Base-by-base conservation (phyloP, 64 coral and sea anemone genomes). In the Astreopora myriophthalma region DNA sequence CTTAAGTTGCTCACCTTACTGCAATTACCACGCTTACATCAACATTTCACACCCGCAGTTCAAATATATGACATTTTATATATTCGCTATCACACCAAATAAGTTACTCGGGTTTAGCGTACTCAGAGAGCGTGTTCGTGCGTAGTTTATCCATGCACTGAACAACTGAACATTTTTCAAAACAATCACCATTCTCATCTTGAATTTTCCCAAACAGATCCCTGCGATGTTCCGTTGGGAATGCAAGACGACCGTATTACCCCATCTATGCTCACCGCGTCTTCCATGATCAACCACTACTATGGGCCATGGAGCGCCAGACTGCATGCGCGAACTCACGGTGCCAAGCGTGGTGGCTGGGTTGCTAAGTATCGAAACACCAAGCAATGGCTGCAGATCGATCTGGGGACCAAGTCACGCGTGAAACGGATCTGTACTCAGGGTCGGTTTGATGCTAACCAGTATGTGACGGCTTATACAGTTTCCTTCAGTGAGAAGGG, bases 231-330 rank as follows among this genome's bases (percentile, higher is more conserved):
- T 77, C 95, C 95, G 1, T 92, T 97, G 20, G 95, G 95, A 68
- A 78, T 92, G 27, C 91, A 97, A 94, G 95, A 97, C 57, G 74
- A 81, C 9, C 80, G 95, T 37, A 80, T 97, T 42, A 83, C 95
- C 20, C 77, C 84, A 28, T 82, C 84, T 29, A 88, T 90, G 80
- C 76, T 97, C 5, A 85, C 91, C 11, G 95, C 87, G 0, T 97
- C 91, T n/a, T 94, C 95, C 5, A 94, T 89, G 63, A 85, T 75
- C 23, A 97, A 92, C 55, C 51, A 73, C 32, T 63, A 52, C 2
- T 74, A 68, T 16, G 90, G 80, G 30, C 90, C 90, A 1, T 92
- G 90, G 90, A 92, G 58, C 23, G 81, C 79, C 19, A 62, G 90
- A 19, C 72, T 92, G 8, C 79, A 30, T 2, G 68, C 82, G 16